Percentiles rank a stretch among this genome's conserved stretches.
These are phyloP conservation scores for Ahaetulla prasina DNA, from an alignment of 2,113 vertebrate species.

Conservation along the genomic window DNA sequence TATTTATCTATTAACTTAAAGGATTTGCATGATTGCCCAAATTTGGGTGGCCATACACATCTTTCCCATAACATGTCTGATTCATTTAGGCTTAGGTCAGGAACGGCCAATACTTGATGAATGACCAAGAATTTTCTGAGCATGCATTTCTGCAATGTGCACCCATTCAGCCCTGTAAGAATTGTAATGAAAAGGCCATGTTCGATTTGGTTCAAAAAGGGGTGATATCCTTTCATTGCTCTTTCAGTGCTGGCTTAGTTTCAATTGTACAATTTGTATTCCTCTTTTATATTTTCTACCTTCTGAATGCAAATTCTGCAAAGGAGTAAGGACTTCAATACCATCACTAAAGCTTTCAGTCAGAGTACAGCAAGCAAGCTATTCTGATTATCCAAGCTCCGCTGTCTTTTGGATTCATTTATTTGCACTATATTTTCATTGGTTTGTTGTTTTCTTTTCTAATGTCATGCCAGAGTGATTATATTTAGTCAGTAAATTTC, in stretches of 20 bases:
- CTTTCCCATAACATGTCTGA: neutral
- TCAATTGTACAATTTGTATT: neutral
- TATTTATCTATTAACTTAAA: neutral
- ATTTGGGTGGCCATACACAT: neutral
- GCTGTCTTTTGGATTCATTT: conserved; percentile 25
- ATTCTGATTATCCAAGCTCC: conserved; percentile 16
- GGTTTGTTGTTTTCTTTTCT: conserved; percentile 30
- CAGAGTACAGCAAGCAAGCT: neutral
- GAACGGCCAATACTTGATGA: neutral
- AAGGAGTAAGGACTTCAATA: neutral
- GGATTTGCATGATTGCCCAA: neutral
- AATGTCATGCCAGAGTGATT: conserved; percentile 36
- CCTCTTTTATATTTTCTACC: neutral
- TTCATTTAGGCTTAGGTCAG: neutral
- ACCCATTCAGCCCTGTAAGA: neutral
- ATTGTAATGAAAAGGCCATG: neutral
- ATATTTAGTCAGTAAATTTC: conserved; percentile 57
- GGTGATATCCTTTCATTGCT: neutral
- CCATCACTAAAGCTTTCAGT: neutral
- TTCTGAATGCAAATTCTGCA: neutral
- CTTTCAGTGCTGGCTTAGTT: neutral
- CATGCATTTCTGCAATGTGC: neutral
- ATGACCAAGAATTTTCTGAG: neutral
- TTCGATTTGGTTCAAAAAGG: neutral
- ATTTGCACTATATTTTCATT: conserved; percentile 8